phyloP scores from a whole-genome alignment of 2,888 invertebrate genomes.

The Agrotis exclamationis region DNA sequence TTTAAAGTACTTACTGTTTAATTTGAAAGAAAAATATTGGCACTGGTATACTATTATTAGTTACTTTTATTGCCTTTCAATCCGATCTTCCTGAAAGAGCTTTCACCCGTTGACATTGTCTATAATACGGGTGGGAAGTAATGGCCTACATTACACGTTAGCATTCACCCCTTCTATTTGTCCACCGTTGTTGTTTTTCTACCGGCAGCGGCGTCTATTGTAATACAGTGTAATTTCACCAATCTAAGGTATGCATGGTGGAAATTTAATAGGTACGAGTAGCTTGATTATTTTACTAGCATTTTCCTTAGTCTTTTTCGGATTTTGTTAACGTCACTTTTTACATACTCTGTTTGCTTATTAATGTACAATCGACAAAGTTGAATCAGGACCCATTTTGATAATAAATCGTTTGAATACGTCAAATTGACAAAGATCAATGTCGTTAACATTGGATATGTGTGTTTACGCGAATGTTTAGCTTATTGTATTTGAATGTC shows the following conservation, averaged over 20 bases:
- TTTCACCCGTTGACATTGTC: neutral
- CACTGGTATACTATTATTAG: neutral
- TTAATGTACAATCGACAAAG: too few species aligned
- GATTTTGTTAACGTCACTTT: conserved; percentile 2
- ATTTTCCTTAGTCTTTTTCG: neutral
- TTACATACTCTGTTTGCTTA: neutral
- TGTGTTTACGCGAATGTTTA: too few species aligned
- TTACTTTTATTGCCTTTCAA: neutral
- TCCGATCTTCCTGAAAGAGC: neutral
- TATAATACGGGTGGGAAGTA: neutral
- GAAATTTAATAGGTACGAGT: neutral
- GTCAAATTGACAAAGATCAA: too few species aligned
- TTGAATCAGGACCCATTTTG: too few species aligned
- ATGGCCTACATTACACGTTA: conserved; percentile 6
- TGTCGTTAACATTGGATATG: too few species aligned
- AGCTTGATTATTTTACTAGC: neutral
- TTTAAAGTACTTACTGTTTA: too few species aligned
- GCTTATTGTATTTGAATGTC: too few species aligned
- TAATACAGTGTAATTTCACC: neutral
- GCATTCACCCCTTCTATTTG: neutral
- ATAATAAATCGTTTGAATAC: too few species aligned
- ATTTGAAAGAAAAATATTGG: too few species aligned
- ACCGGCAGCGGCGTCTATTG: neutral
- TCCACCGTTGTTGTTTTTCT: neutral
- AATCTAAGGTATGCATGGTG: neutral